phyloP scores from a whole-genome alignment of 2,113 vertebrate species.

The Smithornis capensis region DNA sequence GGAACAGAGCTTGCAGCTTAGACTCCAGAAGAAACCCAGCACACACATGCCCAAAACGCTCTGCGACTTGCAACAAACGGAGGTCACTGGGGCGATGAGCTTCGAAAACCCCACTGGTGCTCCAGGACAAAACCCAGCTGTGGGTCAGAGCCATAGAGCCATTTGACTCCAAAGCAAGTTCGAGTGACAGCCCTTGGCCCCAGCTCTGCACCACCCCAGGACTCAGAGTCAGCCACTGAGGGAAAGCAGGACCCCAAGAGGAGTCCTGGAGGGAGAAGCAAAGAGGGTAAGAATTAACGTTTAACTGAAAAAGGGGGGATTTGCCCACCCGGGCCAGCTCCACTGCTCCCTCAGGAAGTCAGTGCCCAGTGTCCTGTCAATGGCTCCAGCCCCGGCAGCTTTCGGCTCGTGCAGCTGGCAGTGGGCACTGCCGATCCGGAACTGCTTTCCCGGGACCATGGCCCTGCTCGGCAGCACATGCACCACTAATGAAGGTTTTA shows the following conservation, averaged over 20 bases:
- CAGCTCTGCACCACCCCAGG: neutral
- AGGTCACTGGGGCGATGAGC: neutral
- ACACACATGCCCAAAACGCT: neutral
- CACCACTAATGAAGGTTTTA: constrained; percentile 68
- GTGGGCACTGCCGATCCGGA: neutral
- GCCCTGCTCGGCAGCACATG: constrained; percentile 27
- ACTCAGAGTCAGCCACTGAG: neutral
- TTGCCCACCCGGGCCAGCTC: neutral
- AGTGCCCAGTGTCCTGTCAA: fast-evolving
- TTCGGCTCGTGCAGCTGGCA: constrained; percentile 54
- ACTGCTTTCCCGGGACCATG: constrained; percentile 42
- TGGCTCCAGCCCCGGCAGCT: constrained; percentile 32
- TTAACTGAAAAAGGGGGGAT: fast-evolving
- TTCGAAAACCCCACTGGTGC: neutral
- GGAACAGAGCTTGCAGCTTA: neutral
- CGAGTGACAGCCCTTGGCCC: fast-evolving
- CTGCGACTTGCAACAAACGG: fast-evolving
- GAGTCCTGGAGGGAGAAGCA: fast-evolving
- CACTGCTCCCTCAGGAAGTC: neutral
- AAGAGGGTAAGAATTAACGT: neutral
- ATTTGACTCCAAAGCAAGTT: fast-evolving
- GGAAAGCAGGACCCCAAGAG: fast-evolving
- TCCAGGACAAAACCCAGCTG: neutral
- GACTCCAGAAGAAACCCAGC: neutral
- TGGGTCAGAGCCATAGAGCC: fast-evolving